Conservation (phyloP, 2,113 vertebrate species). For the Rhadina sibilatrix region DNA sequence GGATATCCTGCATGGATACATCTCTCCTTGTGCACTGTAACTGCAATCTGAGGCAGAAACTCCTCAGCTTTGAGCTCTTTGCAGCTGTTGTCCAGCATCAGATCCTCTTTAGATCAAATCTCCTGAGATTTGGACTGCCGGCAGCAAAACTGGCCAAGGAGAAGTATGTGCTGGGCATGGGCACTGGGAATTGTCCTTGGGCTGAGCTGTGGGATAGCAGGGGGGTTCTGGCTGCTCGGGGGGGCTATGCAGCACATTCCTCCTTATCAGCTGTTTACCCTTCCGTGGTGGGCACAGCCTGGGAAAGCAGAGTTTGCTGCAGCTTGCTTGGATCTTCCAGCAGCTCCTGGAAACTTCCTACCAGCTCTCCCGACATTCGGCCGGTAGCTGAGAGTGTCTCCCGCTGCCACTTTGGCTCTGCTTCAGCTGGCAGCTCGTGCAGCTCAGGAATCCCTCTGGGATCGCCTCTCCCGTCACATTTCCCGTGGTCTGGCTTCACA, state of each 20-base stretch:
- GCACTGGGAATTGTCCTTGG: neutral
- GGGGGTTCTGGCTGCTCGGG: neutral
- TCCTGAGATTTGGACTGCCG: neutral
- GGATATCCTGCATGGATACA: neutral
- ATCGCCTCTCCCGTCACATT: accelerated
- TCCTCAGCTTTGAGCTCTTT: neutral
- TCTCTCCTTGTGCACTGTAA: neutral
- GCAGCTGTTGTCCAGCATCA: neutral
- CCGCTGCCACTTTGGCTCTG: neutral
- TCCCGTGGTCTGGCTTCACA: accelerated
- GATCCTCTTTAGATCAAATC: neutral
- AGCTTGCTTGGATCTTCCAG: neutral
- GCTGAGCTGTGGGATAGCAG: accelerated
- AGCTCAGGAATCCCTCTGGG: neutral
- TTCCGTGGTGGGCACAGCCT: neutral
- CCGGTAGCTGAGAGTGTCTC: neutral
- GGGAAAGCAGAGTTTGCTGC: neutral
- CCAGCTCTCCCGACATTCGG: accelerated
- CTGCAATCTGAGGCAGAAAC: neutral
- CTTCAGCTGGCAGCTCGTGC: neutral
- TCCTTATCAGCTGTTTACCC: neutral
- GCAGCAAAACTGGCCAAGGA: accelerated
- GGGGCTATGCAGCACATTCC: neutral
- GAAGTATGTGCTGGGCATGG: neutral
- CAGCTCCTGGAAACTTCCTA: conserved; percentile 7